A percentile compares a stretch with the other conserved stretches of the same genome.
Evolutionary conservation across 1,140 invertebrate species (phyloP).

Genomic region (Thaumatotibia leucotreta): DNA sequence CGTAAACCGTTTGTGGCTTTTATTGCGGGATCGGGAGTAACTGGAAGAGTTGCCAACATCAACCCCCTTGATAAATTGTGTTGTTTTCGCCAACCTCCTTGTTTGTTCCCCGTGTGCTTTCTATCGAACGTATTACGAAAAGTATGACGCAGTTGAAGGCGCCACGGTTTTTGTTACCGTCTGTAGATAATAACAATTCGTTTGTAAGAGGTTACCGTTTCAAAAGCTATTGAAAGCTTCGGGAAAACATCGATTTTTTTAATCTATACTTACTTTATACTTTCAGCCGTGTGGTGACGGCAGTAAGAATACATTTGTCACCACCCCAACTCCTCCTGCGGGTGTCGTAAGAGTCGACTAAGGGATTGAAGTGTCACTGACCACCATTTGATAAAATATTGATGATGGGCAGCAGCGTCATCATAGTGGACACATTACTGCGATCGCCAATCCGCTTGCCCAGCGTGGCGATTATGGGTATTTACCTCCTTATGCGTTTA

Average conservation of each 20-base stretch:
- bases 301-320: too few relatives aligned
- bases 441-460: too few relatives aligned
- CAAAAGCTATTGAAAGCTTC: not conserved
- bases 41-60: conserved; percentile 55
- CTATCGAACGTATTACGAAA: conserved; percentile 31
- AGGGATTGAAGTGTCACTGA: too few relatives aligned
- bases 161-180: conserved; percentile 18
- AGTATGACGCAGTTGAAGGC: conserved; percentile 22
- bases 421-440: too few relatives aligned
- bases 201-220: not conserved
- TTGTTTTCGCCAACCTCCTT: conserved; percentile 67
- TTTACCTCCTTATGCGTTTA: too few relatives aligned
- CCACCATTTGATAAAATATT: too few relatives aligned
- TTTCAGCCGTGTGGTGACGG: too few relatives aligned
- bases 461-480: too few relatives aligned
- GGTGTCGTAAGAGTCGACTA: too few relatives aligned
- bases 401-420: too few relatives aligned
- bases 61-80: conserved; percentile 67
- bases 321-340: too few relatives aligned
- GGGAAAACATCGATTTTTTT: not conserved
- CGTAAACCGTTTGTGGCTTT: conserved; percentile 44
- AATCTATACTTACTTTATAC: not conserved
- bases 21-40: conserved; percentile 54
- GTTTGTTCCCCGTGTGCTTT: conserved; percentile 47
- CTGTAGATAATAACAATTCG: conserved; percentile 4